phyloP scores from a whole-genome alignment of 2,888 invertebrate genomes.

The Amphipoea lucens region DNA sequence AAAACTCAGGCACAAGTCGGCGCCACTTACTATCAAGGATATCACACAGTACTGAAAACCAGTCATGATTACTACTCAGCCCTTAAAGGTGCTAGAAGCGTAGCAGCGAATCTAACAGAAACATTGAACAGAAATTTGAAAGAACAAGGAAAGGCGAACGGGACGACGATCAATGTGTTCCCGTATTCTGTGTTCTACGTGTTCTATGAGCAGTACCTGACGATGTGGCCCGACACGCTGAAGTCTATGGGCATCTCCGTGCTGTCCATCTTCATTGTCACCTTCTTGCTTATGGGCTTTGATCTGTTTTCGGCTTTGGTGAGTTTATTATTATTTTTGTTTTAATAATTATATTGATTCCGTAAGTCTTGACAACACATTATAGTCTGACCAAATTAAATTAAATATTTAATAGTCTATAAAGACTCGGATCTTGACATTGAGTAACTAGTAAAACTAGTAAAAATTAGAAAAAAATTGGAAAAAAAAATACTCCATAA shows the following conservation, averaged over 20 bases:
- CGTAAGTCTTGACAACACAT: not conserved
- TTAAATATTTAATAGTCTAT: not conserved
- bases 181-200: conserved; percentile 99
- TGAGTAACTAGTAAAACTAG: not conserved
- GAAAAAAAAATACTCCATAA: not conserved
- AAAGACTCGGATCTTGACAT: not conserved
- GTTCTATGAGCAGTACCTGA: conserved; percentile 99
- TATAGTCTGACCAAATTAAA: not conserved
- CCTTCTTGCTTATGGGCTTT: conserved; percentile 97
- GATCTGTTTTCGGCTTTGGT: conserved; percentile 96
- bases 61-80: conserved; percentile 97
- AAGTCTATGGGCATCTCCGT: conserved; percentile 96
- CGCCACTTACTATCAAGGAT: conserved; percentile 95
- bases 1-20: conserved; percentile 84
- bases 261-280: conserved; percentile 97
- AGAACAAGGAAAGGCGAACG: conserved; percentile 79
- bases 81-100: conserved; percentile 94
- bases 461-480: not conserved
- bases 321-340: conserved; percentile 61
- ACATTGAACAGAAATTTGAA: conserved; percentile 89
- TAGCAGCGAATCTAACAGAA: conserved; percentile 95
- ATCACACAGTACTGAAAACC: conserved; percentile 97
- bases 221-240: conserved; percentile 97
- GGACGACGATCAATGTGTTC: conserved; percentile 92
- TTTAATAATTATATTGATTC: no score